Conservation (phyloP, 2,797 vertebrate genomes). For the Acanthornis magna region DNA sequence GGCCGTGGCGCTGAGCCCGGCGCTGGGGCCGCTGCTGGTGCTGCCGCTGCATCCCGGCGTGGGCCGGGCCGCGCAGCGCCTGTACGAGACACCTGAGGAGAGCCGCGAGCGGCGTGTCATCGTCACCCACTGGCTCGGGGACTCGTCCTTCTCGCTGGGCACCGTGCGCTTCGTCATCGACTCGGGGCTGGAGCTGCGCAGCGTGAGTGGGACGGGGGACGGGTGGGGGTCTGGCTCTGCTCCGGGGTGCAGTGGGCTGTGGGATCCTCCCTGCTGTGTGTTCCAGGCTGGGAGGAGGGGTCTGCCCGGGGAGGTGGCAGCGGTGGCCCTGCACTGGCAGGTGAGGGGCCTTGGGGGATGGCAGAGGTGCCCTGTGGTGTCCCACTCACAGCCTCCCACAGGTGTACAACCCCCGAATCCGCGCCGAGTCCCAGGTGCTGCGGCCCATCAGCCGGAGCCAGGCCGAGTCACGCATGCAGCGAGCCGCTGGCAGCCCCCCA, state of each 20-base stretch:
- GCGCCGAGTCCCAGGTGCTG: constrained; percentile 88
- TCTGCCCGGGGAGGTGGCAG: rapidly evolving
- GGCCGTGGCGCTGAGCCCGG: constrained; percentile 75
- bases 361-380: rapidly evolving
- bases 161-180: constrained; percentile 86
- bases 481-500: constrained; percentile 78
- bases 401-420: constrained; percentile 93
- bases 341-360: neutral
- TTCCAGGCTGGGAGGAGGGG: neutral
- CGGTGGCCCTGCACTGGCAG: rapidly evolving
- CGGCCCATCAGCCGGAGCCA: constrained; percentile 88
- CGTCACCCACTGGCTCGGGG: constrained; percentile 82
- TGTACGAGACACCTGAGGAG: constrained; percentile 77
- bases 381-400: neutral
- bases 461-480: constrained; percentile 83
- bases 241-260: rapidly evolving
- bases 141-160: constrained; percentile 87
- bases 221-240: neutral
- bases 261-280: neutral
- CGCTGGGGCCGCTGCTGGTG: constrained; percentile 76
- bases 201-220: constrained; percentile 70
- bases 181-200: constrained; percentile 87
- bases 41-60: constrained; percentile 79
- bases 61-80: constrained; percentile 74
- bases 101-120: constrained; percentile 74